Conservation (phyloP, 2,113 vertebrate genomes). For the Ardeotis arabs region DNA sequence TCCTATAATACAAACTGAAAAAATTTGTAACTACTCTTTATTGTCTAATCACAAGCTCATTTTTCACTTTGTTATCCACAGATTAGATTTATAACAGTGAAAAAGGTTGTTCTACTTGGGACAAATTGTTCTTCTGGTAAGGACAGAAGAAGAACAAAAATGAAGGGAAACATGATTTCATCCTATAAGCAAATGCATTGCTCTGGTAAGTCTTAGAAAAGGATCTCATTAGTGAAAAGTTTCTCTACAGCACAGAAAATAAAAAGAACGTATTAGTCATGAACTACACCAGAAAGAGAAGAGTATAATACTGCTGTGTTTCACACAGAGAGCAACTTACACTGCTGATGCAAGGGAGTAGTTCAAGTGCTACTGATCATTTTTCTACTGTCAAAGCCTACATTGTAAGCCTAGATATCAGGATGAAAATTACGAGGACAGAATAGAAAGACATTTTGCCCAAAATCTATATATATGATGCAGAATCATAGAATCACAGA, state of each 20-base stretch:
- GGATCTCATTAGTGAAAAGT: neutral
- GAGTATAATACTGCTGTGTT: neutral
- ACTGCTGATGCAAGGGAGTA: neutral
- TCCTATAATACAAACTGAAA: neutral
- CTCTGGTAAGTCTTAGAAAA: neutral
- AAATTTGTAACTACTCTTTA: neutral
- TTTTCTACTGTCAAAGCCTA: neutral
- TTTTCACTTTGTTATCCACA: neutral
- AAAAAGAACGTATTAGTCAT: neutral
- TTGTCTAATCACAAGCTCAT: neutral
- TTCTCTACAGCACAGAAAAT: neutral
- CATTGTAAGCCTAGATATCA: neutral
- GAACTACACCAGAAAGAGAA: neutral
- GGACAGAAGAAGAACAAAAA: neutral
- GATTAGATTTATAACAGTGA: neutral
- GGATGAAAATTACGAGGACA: neutral
- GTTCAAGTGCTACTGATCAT: neutral
- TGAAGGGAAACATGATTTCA: neutral
- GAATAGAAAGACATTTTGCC: neutral
- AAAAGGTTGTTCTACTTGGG: neutral
- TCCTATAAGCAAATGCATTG: neutral
- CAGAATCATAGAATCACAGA: neutral
- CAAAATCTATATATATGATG: fast-evolving
- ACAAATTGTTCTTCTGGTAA: neutral
- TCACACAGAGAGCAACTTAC: neutral